Percentiles rank a stretch among this genome's conserved stretches.
These are phyloP conservation scores for Allobates femoralis DNA, from an alignment of 2,797 vertebrate genomes.

Conservation along the genomic window DNA sequence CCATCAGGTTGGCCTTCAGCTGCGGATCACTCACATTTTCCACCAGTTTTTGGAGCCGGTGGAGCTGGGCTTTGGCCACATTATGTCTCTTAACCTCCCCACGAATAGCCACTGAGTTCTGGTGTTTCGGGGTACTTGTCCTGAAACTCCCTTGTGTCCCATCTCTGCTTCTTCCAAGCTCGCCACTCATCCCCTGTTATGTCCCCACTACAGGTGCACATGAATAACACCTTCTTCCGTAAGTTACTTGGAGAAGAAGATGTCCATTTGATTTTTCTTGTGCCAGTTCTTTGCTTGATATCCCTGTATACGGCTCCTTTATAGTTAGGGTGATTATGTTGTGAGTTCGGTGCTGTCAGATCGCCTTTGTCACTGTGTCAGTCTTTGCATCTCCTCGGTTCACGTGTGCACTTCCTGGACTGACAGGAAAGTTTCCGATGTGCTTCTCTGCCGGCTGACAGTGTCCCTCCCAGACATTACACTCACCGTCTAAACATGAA, in stretches of 20 bases:
- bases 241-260: constrained; percentile 50
- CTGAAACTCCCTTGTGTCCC: constrained; percentile 74
- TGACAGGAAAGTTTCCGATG: constrained; percentile 57
- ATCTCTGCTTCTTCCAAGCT: constrained; percentile 69
- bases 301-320: background rate
- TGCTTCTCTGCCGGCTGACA: constrained; percentile 34
- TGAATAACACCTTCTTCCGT: background rate
- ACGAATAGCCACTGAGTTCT: constrained; percentile 78
- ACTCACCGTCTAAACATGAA: constrained; percentile 28
- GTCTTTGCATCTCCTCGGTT: constrained; percentile 42
- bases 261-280: constrained; percentile 50
- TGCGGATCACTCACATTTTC: constrained; percentile 80
- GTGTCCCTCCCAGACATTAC: constrained; percentile 59
- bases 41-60: constrained; percentile 81
- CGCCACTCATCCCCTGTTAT: constrained; percentile 74
- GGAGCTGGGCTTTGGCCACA: constrained; percentile 79
- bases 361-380: constrained; percentile 19
- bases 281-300: background rate
- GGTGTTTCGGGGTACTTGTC: constrained; percentile 72
- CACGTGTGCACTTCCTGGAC: constrained; percentile 62
- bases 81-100: constrained; percentile 86
- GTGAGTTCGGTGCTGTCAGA: constrained; percentile 5
- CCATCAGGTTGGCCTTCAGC: constrained; percentile 80
- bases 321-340: background rate
- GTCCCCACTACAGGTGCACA: constrained; percentile 56